Evolutionary conservation across 2,797 vertebrate species (phyloP).

Genomic region (Mus spretus): DNA sequence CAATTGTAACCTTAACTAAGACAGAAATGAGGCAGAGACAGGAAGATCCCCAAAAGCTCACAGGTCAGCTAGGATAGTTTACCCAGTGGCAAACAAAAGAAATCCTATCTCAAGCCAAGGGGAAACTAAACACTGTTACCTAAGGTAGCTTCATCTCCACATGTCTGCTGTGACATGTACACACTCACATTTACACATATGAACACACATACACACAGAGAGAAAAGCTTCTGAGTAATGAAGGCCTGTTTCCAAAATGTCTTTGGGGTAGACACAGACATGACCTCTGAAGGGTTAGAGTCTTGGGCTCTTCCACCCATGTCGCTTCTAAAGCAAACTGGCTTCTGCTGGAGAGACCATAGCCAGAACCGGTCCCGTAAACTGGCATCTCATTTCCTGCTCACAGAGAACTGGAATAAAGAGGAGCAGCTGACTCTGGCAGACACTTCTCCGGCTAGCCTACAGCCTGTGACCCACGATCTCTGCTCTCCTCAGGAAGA

Average conservation of each 20-base stretch:
- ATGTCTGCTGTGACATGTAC: background rate
- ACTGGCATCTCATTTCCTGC: background rate
- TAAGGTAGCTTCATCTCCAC: background rate
- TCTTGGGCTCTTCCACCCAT: background rate
- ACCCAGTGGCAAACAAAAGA: background rate
- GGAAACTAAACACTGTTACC: background rate
- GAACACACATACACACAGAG: background rate
- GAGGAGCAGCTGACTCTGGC: background rate
- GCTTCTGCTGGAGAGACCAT: background rate
- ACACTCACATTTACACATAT: background rate
- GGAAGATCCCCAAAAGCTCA: background rate
- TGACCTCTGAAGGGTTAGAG: background rate
- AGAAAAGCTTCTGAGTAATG: background rate
- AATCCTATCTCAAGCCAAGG: background rate
- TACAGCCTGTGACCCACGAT: background rate
- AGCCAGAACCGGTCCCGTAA: background rate
- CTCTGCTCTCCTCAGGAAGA: slow-evolving; percentile 1
- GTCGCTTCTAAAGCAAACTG: background rate
- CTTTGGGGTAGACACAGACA: background rate
- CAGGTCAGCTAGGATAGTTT: background rate
- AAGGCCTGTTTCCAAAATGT: background rate
- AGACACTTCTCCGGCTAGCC: background rate
- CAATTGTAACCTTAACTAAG: background rate
- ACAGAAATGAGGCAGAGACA: background rate
- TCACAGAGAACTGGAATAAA: background rate